Conservation (phyloP, 2,113 vertebrate genomes). For the Rhynchomys soricoides region DNA sequence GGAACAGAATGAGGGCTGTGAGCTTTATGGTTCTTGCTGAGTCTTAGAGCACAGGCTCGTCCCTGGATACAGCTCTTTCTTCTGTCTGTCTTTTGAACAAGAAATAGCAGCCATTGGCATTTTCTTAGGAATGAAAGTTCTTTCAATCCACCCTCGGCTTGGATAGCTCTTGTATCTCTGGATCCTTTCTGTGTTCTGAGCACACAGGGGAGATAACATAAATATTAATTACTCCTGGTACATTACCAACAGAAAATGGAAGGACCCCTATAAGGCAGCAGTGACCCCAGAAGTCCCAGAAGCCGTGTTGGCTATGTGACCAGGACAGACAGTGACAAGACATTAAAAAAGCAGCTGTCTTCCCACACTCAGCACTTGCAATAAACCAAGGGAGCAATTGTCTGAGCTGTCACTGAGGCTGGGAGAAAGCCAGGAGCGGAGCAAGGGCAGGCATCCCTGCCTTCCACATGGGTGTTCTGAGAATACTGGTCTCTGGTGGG, state of each 20-base stretch:
- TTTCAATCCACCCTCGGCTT: background rate
- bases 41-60: background rate
- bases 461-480: background rate
- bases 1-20: background rate
- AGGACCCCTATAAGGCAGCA: background rate
- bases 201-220: background rate
- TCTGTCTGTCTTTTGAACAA: background rate
- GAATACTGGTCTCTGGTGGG: background rate
- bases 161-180: background rate
- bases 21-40: background rate
- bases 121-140: background rate
- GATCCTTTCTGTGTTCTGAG: background rate
- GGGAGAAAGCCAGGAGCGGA: background rate
- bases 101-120: background rate
- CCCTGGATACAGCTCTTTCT: background rate
- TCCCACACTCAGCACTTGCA: background rate
- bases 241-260: constrained; percentile 4
- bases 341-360: background rate
- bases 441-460: fast-evolving
- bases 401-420: background rate
- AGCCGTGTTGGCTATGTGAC: background rate
- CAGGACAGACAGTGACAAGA: constrained; percentile 10
- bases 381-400: background rate
- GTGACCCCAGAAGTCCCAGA: background rate
- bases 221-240: constrained; percentile 41